phyloP scores from a whole-genome alignment of 2,797 vertebrate species.

The Hypotaenidia philippensis region DNA sequence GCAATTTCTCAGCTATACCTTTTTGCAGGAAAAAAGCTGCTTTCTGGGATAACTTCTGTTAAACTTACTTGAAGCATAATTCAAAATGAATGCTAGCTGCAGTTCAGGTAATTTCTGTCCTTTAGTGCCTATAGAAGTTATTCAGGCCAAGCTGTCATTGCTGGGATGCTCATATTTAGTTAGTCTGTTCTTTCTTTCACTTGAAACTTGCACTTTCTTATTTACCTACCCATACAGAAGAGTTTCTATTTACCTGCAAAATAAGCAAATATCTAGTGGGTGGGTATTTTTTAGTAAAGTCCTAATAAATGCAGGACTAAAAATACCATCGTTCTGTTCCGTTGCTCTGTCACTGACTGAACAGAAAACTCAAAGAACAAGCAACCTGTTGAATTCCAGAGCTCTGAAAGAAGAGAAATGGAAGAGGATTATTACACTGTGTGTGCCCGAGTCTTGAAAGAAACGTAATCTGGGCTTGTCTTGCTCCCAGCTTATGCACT shows the following conservation, averaged over 20 bases:
- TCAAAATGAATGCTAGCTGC: background rate
- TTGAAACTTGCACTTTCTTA: constrained; percentile 48
- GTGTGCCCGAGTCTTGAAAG: constrained; percentile 32
- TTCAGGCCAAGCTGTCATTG: background rate
- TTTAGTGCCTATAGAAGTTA: constrained; percentile 47
- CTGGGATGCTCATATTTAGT: constrained; percentile 12
- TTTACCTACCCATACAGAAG: background rate
- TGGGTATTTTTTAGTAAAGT: constrained; percentile 20
- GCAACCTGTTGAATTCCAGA: constrained; percentile 7
- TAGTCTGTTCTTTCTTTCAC: background rate
- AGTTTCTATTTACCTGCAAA: constrained; percentile 37
- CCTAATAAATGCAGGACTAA: background rate
- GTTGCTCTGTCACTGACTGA: constrained; percentile 13
- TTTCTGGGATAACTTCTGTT: constrained; percentile 30
- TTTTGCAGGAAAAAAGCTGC: background rate
- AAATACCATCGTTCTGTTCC: background rate
- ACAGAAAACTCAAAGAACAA: background rate
- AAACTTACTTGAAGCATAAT: constrained; percentile 32
- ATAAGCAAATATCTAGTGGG: background rate
- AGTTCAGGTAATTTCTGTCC: constrained; percentile 47
- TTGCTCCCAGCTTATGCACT: background rate
- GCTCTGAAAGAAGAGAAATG: constrained; percentile 14
- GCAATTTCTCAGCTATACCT: background rate
- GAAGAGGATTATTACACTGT: constrained; percentile 12
- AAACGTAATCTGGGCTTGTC: constrained; percentile 1